Evolutionary conservation across 1,140 invertebrate genomes (phyloP).

Genomic region (Pteromalus puparum): DNA sequence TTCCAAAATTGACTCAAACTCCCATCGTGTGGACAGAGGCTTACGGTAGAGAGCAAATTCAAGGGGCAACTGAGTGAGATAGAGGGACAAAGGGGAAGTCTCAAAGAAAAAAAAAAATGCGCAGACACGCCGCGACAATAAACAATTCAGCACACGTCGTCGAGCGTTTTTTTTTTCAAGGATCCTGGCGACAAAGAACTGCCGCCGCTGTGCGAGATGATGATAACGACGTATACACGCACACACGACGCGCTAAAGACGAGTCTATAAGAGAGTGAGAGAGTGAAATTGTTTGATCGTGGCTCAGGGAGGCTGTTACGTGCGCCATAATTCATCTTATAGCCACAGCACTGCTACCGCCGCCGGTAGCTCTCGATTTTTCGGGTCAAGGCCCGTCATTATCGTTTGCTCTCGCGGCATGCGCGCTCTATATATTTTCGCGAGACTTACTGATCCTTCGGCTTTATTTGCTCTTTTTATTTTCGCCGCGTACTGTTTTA

Average conservation of each 20-base stretch:
- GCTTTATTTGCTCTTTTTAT: neutral
- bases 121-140: neutral
- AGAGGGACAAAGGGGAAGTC: neutral
- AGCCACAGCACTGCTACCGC: neutral
- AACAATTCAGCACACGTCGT: neutral
- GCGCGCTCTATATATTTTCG: slow-evolving; percentile 38
- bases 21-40: neutral
- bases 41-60: neutral
- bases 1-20: neutral
- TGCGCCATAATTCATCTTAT: slow-evolving; percentile 35
- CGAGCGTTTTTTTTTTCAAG: slow-evolving; percentile 15
- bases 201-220: too few species aligned
- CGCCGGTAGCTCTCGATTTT: slow-evolving; percentile 45
- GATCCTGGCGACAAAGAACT: neutral
- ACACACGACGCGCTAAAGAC: too few species aligned
- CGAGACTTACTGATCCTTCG: neutral
- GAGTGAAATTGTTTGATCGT: slow-evolving; percentile 51
- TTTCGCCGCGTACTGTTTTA: too few species aligned
- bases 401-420: slow-evolving; percentile 46
- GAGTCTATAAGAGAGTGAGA: neutral
- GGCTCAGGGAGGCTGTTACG: slow-evolving; percentile 36
- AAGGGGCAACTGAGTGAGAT: too few species aligned
- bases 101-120: neutral
- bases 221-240: neutral
- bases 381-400: slow-evolving; percentile 58